Conservation (phyloP, 2,797 vertebrate genomes). For the Loris lydekkerianus region DNA sequence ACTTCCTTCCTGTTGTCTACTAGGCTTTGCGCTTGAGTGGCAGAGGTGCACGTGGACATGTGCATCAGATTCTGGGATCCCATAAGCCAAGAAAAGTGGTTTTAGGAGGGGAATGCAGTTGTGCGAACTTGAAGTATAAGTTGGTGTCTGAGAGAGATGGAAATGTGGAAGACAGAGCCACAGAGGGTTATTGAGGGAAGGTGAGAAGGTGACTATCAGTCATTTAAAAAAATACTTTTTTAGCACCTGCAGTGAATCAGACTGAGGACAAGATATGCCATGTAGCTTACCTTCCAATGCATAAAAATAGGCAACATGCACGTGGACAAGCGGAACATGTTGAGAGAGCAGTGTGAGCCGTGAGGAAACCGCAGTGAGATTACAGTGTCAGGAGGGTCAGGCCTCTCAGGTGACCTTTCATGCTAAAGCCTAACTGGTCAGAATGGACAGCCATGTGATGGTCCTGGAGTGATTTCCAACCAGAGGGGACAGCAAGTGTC, state of each 20-base stretch:
- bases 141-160: background rate
- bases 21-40: background rate
- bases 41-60: background rate
- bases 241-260: background rate
- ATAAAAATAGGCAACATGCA: background rate
- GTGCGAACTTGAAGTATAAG: background rate
- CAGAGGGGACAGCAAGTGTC: background rate
- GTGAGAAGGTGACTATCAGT: background rate
- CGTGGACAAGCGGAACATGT: background rate
- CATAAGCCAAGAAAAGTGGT: background rate
- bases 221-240: background rate
- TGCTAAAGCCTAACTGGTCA: background rate
- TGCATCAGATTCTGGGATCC: background rate
- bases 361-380: background rate
- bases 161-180: background rate
- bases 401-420: background rate
- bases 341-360: background rate
- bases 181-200: background rate
- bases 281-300: background rate
- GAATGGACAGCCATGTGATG: rapidly evolving
- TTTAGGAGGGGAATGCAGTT: background rate
- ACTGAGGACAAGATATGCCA: background rate
- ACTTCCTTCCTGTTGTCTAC: background rate
- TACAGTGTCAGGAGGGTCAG: rapidly evolving
- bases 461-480: background rate